Percentiles rank a stretch among this genome's conserved stretches.
Conservation (phyloP, 2,888 invertebrate species). For the Malacosoma neustria region DNA sequence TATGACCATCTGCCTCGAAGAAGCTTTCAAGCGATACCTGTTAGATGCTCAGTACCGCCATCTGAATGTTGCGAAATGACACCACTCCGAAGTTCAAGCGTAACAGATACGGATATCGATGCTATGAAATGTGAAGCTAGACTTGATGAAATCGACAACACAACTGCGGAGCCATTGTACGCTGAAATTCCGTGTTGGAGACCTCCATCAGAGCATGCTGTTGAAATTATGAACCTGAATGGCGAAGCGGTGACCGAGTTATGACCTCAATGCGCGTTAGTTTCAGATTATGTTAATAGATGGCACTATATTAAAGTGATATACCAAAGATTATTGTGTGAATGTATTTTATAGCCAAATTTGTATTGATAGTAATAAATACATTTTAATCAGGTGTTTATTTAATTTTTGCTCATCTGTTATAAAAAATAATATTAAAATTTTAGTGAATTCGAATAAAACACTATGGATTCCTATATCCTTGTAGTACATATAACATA, state of each 20-base stretch:
- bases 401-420: too few relatives aligned
- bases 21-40: constrained; percentile 37
- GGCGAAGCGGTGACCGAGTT: constrained; percentile 70
- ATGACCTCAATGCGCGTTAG: constrained; percentile 33
- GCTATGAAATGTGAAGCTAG: constrained; percentile 61
- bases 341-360: constrained; percentile 5
- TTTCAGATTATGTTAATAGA: constrained; percentile 18
- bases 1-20: constrained; percentile 76
- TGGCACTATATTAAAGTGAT: constrained; percentile 20
- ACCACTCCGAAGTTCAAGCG: constrained; percentile 33
- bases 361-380: background rate
- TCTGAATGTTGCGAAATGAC: constrained; percentile 42
- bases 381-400: background rate
- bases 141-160: constrained; percentile 49
- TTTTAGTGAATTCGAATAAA: too few relatives aligned
- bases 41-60: constrained; percentile 43
- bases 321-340: constrained; percentile 25
- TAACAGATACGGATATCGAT: constrained; percentile 57
- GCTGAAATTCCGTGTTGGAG: constrained; percentile 79
- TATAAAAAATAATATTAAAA: too few relatives aligned
- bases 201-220: constrained; percentile 61
- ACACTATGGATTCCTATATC: too few relatives aligned
- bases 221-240: constrained; percentile 55
- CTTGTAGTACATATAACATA: too few relatives aligned
- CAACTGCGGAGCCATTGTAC: constrained; percentile 76